These are phyloP conservation scores for Nemotelus pantherinus DNA, from an alignment of 2,888 invertebrate species.

Conservation along the genomic window DNA sequence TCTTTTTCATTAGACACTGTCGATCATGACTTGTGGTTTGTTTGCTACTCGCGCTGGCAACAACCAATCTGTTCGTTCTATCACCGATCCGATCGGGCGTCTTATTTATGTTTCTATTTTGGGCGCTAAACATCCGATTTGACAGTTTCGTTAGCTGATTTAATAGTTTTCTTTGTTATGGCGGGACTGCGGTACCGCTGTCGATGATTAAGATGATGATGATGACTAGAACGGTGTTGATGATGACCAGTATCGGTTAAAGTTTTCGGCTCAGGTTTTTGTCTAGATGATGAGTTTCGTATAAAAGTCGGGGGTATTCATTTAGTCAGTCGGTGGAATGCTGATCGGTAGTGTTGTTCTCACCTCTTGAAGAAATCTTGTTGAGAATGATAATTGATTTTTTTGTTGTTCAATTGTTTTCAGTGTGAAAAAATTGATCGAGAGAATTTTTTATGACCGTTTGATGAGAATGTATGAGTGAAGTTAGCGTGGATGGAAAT, in stretches of 20 bases:
- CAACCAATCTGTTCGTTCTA: conserved; percentile 30
- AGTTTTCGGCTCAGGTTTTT: not conserved
- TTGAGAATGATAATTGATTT: conserved; percentile 43
- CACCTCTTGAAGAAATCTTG: conserved; percentile 37
- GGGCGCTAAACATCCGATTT: conserved; percentile 46
- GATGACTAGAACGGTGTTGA: conserved; percentile 15
- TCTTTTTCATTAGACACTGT: conserved; percentile 29
- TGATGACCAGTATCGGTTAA: conserved; percentile 13
- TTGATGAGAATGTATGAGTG: no score
- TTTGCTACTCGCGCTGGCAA: conserved; percentile 8
- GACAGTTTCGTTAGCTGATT: conserved; percentile 46
- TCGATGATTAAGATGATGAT: conserved; percentile 1
- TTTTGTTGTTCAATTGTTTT: conserved; percentile 25
- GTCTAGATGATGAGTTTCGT: conserved; percentile 32
- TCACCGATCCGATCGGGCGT: conserved; percentile 32
- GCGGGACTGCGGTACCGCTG: conserved; percentile 1
- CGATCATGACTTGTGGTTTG: conserved; percentile 34
- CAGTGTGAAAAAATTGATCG: not conserved
- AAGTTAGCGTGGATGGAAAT: no score
- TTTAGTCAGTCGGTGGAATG: conserved; percentile 11
- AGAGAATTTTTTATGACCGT: not conserved
- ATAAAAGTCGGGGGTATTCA: not conserved
- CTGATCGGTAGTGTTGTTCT: conserved; percentile 39
- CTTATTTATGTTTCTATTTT: conserved; percentile 48
- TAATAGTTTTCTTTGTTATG: conserved; percentile 36